A percentile compares a stretch with the other conserved stretches of the same genome.
Conservation (phyloP, 2,113 vertebrate genomes). For the Cromileptes altivelis region DNA sequence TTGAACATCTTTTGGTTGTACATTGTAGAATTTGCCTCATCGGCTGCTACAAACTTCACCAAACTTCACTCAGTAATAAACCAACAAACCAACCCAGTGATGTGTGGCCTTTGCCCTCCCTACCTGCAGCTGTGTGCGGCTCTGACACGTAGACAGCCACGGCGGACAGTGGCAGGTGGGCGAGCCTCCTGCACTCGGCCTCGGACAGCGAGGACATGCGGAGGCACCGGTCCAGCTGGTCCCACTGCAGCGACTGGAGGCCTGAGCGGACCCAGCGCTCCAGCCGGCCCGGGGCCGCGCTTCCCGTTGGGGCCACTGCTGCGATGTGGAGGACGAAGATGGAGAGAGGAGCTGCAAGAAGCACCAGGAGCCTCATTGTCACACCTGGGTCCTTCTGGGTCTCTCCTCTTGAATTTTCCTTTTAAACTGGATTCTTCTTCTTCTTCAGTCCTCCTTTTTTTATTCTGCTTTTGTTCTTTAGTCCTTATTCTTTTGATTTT, state of each 20-base stretch:
- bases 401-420: neutral
- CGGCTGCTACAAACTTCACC: neutral
- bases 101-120: conserved; percentile 6
- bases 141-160: conserved; percentile 84
- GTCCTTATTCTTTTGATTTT: neutral
- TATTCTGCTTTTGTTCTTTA: neutral
- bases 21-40: neutral
- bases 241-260: conserved; percentile 83
- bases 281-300: conserved; percentile 68
- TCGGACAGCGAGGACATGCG: conserved; percentile 77
- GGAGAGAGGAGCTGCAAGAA: conserved; percentile 41
- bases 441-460: neutral
- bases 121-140: conserved; percentile 57
- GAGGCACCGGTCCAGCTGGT: conserved; percentile 82
- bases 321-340: conserved; percentile 62
- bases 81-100: too few relatives aligned
- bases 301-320: neutral
- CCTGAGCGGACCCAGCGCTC: conserved; percentile 85
- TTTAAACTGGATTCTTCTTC: neutral
- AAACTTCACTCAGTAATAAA: neutral
- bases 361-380: conserved; percentile 50
- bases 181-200: conserved; percentile 77
- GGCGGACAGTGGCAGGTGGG: conserved; percentile 76
- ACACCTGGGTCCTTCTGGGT: neutral
- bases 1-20: too few relatives aligned